phyloP scores from a whole-genome alignment of 1,140 invertebrate genomes.

The Elymnias hypermnestra region DNA sequence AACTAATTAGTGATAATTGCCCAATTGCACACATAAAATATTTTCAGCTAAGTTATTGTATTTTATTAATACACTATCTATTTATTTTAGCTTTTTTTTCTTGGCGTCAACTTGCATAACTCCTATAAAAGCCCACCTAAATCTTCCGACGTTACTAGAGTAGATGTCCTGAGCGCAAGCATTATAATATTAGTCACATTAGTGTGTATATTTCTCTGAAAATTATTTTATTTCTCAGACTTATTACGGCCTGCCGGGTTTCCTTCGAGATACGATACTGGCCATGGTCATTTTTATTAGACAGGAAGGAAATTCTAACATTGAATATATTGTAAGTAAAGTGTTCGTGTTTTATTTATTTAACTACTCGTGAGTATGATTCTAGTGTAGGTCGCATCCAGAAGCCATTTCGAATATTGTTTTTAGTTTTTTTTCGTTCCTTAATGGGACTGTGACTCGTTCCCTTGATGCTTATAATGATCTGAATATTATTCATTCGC shows the following conservation, averaged over 20 bases:
- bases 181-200: constrained; percentile 74
- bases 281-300: constrained; percentile 63
- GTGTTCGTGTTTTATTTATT: constrained; percentile 50
- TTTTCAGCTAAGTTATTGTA: too few species aligned
- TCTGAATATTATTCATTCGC: background rate
- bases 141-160: constrained; percentile 62
- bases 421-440: constrained; percentile 2
- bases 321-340: constrained; percentile 60
- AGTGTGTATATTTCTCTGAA: constrained; percentile 65
- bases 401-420: constrained; percentile 16
- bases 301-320: constrained; percentile 71
- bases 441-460: too few species aligned
- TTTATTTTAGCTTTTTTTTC: too few species aligned
- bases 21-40: too few species aligned
- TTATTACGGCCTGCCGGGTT: constrained; percentile 65
- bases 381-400: constrained; percentile 26
- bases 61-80: too few species aligned
- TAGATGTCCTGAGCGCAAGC: constrained; percentile 59
- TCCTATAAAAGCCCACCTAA: constrained; percentile 46
- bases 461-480: background rate
- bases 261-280: constrained; percentile 56
- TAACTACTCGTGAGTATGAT: constrained; percentile 25
- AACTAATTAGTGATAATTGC: too few species aligned
- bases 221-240: constrained; percentile 72
- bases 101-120: constrained; percentile 32